A percentile compares a stretch with the other conserved stretches of the same genome.
Conservation (phyloP, 2,797 vertebrate species). For the Periophthalmus magnuspinnatus region DNA sequence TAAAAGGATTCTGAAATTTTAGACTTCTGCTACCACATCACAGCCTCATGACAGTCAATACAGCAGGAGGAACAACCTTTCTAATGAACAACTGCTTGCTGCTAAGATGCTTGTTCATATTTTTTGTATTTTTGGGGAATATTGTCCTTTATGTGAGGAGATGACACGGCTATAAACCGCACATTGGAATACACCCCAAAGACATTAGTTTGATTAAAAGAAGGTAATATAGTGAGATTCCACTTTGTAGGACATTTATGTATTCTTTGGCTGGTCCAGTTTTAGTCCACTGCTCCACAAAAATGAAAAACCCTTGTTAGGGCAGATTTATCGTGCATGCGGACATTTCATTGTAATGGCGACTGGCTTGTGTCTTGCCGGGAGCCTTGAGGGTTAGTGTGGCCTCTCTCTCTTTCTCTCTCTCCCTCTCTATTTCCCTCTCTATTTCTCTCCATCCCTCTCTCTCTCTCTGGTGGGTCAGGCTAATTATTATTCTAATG, state of each 20-base stretch:
- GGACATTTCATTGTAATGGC: slow-evolving; percentile 56
- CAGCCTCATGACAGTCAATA: not conserved
- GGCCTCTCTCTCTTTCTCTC: slow-evolving; percentile 62
- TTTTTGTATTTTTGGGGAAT: not conserved
- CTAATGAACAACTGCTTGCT: not conserved
- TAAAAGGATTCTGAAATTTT: not conserved
- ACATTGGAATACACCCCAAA: not conserved
- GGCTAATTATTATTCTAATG: slow-evolving; percentile 86
- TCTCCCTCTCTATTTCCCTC: slow-evolving; percentile 48
- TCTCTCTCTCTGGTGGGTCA: slow-evolving; percentile 76
- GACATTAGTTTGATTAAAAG: not conserved
- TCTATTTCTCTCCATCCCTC: slow-evolving; percentile 68
- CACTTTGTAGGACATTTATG: not conserved
- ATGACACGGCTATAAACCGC: not conserved
- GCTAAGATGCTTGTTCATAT: not conserved
- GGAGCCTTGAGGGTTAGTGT: slow-evolving; percentile 48
- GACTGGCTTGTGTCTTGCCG: slow-evolving; percentile 45
- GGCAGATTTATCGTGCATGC: slow-evolving; percentile 44
- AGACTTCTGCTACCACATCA: not conserved
- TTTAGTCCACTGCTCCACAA: slow-evolving; percentile 1
- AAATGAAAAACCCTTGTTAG: slow-evolving; percentile 48
- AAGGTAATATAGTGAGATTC: not conserved
- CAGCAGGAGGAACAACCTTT: not conserved
- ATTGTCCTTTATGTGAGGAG: not conserved
- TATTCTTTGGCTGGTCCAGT: not conserved